Percentiles rank a stretch among this genome's conserved stretches.
phyloP scores from a whole-genome alignment of 2,113 vertebrate genomes.

The Thamnophis sirtalis region DNA sequence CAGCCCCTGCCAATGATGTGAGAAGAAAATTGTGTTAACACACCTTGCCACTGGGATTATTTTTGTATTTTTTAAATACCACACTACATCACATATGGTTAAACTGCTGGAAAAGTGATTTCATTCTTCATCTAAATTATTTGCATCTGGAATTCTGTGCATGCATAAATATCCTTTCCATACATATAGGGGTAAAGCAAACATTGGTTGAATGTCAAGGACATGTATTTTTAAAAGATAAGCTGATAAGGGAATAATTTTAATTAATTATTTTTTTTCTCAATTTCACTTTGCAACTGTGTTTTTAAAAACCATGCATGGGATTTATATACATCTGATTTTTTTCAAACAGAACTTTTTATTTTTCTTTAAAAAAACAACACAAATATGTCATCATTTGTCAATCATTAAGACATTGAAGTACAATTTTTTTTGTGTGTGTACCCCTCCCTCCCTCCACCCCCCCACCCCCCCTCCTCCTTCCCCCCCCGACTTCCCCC shows the following conservation, averaged over 20 bases:
- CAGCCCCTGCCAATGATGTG: conserved; percentile 7
- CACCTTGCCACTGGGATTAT: neutral
- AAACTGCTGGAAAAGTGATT: neutral
- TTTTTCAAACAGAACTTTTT: too few relatives aligned
- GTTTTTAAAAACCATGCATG: neutral
- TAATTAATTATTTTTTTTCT: neutral
- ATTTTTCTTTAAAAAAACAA: too few relatives aligned
- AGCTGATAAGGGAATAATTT: neutral
- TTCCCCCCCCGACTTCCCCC: too few relatives aligned
- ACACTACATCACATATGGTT: neutral
- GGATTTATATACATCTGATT: neutral
- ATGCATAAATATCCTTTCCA: neutral
- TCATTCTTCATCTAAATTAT: neutral
- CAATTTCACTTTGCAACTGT: neutral
- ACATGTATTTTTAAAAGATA: neutral
- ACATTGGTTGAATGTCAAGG: neutral
- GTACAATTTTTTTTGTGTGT: too few relatives aligned
- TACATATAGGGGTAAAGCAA: neutral
- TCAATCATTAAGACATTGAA: too few relatives aligned
- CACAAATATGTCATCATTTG: too few relatives aligned
- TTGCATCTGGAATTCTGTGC: neutral
- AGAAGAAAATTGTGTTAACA: conserved; percentile 6
- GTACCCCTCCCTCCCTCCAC: too few relatives aligned
- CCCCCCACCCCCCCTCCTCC: too few relatives aligned
- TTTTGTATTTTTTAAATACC: conserved; percentile 7